Base-by-base conservation (phyloP, 2,797 vertebrate species). In the Lophius americanus region DNA sequence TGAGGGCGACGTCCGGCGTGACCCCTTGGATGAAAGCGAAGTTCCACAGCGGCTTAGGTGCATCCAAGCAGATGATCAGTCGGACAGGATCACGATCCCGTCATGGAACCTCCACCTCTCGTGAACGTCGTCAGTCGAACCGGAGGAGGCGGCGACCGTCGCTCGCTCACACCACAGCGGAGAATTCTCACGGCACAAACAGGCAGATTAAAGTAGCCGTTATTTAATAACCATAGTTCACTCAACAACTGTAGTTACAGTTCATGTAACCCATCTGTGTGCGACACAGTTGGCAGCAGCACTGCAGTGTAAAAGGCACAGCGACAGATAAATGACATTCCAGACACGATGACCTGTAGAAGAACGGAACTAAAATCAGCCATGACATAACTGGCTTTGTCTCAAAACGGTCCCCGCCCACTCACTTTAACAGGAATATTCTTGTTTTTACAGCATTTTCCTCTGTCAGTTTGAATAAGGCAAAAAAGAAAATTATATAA, bases 201-300 rank as follows among this genome's bases (percentile, higher is more conserved):
- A 46, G 54, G 68, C 46, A 58, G 60, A 78, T 60, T 77, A 72
- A 83, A 77, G 77, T 72, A 90, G 76, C 70, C 80, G 86, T 90
- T 91, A 91, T 92, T 93, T 92, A 92, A 92, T 94, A 92, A 91
- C 84, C 79, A 88, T 65, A 66, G 78, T 82, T 75, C 73, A 70
- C 75, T 84, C 69, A 82, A 78, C 65, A 81, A 87, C 86, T 85
- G 85, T 78, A 72, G 75, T 75, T 87, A 88, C 88, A 89, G 85
- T 78, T 87, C 68, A 76, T 79, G 85, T 78, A 75, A 78, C 60
- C 70, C 60, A 84, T 89, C 87, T 81, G 80, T 54, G 62, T 63
- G 66, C 69, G 77, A 89, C 81, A 91, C 84, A 86, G 77, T 77
- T 82, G 82, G 90, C 87, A 90, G 86, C 85, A 85, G 85, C 81